A percentile compares a stretch with the other conserved stretches of the same genome.
These are phyloP conservation scores for Amphipyra berbera DNA, from an alignment of 2,888 invertebrate genomes.

Conservation along the genomic window DNA sequence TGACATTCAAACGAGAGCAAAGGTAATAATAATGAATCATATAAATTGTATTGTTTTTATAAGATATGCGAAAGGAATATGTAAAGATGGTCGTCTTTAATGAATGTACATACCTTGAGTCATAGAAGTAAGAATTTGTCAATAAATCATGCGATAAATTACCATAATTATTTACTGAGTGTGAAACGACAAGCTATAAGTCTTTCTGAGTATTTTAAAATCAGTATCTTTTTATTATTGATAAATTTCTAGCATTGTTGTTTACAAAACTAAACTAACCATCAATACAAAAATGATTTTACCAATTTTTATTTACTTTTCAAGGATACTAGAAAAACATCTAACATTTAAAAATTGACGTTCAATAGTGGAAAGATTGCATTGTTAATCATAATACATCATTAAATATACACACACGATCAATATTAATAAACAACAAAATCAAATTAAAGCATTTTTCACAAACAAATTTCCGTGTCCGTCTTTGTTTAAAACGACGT, in stretches of 20 bases:
- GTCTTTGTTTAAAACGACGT: conserved; percentile 6
- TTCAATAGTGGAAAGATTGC: conserved; percentile 32
- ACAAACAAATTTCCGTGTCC: conserved; percentile 32
- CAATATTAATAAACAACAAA: conserved; percentile 17
- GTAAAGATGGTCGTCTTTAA: too few relatives aligned
- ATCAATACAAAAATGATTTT: conserved; percentile 59
- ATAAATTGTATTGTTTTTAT: too few relatives aligned
- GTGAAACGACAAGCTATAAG: background rate
- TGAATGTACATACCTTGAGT: too few relatives aligned
- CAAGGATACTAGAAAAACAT: conserved; percentile 58
- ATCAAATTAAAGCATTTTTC: conserved; percentile 43
- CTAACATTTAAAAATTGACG: conserved; percentile 65
- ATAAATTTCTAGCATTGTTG: conserved; percentile 31
- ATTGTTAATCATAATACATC: conserved; percentile 11
- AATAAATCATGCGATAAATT: too few relatives aligned
- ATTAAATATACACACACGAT: conserved; percentile 31
- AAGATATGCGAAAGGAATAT: too few relatives aligned
- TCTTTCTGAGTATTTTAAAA: conserved; percentile 44
- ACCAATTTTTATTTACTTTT: conserved; percentile 59
- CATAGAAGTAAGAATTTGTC: too few relatives aligned
- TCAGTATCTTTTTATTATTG: conserved; percentile 22
- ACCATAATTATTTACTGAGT: too few relatives aligned
- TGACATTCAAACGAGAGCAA: background rate
- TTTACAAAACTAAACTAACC: conserved; percentile 46
- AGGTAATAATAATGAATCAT: background rate